These are phyloP conservation scores for Brachypteracias leptosomus DNA, from an alignment of 2,113 vertebrate genomes.

Conservation along the genomic window DNA sequence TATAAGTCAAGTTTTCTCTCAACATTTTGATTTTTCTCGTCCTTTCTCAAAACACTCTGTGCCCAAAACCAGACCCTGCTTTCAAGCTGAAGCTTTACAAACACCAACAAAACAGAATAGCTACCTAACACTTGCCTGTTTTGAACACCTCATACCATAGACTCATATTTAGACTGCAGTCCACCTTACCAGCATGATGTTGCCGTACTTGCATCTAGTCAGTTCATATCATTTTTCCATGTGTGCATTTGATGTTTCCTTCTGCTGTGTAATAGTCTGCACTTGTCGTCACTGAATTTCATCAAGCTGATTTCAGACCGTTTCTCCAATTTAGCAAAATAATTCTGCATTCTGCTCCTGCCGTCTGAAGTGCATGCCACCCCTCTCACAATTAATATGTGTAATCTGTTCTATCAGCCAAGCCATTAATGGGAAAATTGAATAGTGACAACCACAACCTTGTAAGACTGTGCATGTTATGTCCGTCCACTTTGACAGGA, in stretches of 20 bases:
- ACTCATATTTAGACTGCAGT: neutral
- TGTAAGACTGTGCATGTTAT: neutral
- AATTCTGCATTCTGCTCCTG: neutral
- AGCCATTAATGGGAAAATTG: slow-evolving; percentile 8
- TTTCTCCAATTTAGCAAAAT: slow-evolving; percentile 11
- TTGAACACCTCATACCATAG: neutral
- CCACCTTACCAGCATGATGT: neutral
- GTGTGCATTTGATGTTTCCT: neutral
- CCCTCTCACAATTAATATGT: neutral
- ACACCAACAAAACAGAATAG: neutral
- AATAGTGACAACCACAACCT: neutral
- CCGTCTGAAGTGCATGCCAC: neutral
- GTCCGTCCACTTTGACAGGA: neutral
- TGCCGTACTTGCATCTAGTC: neutral
- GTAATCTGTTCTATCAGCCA: neutral
- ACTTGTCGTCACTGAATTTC: slow-evolving; percentile 18
- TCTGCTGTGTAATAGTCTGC: neutral
- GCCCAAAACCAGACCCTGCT: neutral
- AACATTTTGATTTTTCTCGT: neutral
- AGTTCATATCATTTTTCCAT: neutral
- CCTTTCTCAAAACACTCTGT: neutral
- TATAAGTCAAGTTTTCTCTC: neutral
- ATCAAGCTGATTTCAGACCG: slow-evolving; percentile 19
- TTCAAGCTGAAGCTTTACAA: neutral
- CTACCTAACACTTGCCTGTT: neutral